Percentiles rank a stretch among this genome's conserved stretches.
Evolutionary conservation across 2,888 invertebrate genomes (phyloP).

Genomic region (Seira ritae): DNA sequence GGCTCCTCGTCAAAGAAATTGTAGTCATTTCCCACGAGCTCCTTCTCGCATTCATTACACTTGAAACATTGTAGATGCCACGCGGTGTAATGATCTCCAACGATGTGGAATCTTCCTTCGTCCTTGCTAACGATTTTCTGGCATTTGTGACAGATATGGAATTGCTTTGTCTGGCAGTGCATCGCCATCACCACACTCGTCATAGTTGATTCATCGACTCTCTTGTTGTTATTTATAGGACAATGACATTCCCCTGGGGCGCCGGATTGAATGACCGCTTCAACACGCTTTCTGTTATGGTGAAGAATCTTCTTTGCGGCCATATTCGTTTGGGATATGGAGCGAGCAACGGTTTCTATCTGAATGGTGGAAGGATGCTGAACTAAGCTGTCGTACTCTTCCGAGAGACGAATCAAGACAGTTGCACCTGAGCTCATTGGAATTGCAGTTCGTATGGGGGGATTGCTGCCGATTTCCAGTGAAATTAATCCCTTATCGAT

Average conservation of each 20-base stretch:
- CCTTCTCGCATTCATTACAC: constrained; percentile 43
- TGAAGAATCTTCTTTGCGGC: not conserved
- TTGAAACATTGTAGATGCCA: constrained; percentile 53
- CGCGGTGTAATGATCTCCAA: not conserved
- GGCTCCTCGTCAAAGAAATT: constrained; percentile 53
- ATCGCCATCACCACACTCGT: not conserved
- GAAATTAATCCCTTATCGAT: not conserved
- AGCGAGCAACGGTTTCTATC: constrained; percentile 37
- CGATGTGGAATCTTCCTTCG: constrained; percentile 31
- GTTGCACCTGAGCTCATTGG: not conserved
- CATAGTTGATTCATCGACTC: not conserved
- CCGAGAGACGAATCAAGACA: constrained; percentile 13
- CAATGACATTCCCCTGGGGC: not conserved
- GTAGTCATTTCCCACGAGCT: constrained; percentile 42
- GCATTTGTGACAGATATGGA: constrained; percentile 54
- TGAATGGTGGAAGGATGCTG: constrained; percentile 18
- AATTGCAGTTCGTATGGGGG: not conserved
- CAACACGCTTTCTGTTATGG: not conserved
- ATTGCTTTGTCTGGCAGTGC: constrained; percentile 13
- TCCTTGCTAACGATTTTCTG: constrained; percentile 40
- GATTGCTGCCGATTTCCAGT: not conserved
- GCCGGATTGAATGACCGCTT: not conserved
- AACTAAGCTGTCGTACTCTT: constrained; percentile 49
- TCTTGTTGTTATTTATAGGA: not conserved
- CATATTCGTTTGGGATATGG: constrained; percentile 34